Evolutionary conservation across 37 sponge, comb jelly and placozoan species (phyloP).

Genomic region (Trichoplax adhaerens): DNA sequence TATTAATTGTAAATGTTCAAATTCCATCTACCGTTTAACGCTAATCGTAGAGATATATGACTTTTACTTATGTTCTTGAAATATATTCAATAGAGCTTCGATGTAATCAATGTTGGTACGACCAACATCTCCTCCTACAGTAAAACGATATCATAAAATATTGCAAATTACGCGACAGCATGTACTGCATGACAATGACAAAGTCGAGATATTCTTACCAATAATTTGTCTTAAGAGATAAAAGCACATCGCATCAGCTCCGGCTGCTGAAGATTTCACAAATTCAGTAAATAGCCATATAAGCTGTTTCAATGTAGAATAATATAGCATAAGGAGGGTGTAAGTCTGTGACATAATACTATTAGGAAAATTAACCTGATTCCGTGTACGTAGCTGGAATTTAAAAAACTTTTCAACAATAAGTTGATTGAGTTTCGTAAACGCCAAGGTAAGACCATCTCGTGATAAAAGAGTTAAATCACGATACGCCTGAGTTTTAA

Average conservation of each 20-base stretch:
- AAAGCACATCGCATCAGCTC: conserved; percentile 61
- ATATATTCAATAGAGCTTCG: conserved; percentile 37
- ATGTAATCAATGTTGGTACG: conserved; percentile 25
- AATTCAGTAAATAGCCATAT: conserved; percentile 66
- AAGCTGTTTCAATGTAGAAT: conserved; percentile 16
- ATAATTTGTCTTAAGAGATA: conserved; percentile 68
- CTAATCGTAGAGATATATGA: no score
- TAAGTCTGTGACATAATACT: no score
- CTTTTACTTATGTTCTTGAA: conserved; percentile 37
- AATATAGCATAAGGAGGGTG: no score
- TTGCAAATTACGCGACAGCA: no score
- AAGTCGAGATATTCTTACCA: conserved; percentile 9
- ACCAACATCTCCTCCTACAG: no score
- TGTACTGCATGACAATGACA: background rate
- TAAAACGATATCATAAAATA: no score
- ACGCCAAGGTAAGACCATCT: conserved; percentile 50
- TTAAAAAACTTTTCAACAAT: conserved; percentile 65
- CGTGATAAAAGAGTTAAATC: conserved; percentile 58
- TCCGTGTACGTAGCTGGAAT: conserved; percentile 29
- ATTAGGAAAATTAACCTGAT: conserved; percentile 25
- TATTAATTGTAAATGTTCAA: no score
- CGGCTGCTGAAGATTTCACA: conserved; percentile 38
- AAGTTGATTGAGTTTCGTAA: conserved; percentile 33
- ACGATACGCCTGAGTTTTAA: conserved; percentile 30
- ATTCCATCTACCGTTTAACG: no score